These are phyloP conservation scores for Drosophila gunungcola DNA, from an alignment of 1,140 invertebrate species.

Conservation along the genomic window DNA sequence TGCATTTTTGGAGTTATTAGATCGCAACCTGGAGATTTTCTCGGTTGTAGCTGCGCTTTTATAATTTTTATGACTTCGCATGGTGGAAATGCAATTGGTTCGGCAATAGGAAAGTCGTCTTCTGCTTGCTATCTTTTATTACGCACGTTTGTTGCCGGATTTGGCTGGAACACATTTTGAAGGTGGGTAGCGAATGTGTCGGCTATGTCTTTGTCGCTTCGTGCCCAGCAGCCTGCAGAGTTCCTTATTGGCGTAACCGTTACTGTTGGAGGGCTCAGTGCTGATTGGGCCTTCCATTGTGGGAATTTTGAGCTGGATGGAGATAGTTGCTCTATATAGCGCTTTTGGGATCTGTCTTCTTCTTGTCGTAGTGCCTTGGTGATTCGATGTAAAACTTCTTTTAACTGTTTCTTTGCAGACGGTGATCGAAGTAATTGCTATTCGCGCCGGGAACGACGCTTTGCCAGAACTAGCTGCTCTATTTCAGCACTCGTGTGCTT, in stretches of 20 bases:
- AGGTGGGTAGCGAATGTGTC: too few relatives aligned
- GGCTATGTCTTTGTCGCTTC: neutral
- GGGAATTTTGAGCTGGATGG: constrained; percentile 1
- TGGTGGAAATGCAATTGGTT: neutral
- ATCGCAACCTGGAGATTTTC: neutral
- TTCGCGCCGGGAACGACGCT: neutral
- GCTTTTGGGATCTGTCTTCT: neutral
- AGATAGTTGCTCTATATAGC: neutral
- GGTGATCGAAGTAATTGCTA: neutral
- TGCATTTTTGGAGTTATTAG: neutral
- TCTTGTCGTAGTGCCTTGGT: neutral
- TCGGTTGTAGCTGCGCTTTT: too few relatives aligned
- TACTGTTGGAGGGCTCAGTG: too few relatives aligned
- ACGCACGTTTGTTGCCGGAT: too few relatives aligned
- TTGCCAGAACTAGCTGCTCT: neutral
- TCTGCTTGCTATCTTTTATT: neutral
- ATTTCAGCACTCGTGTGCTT: neutral
- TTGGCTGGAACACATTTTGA: too few relatives aligned
- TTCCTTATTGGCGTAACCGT: too few relatives aligned
- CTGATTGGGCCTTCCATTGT: neutral
- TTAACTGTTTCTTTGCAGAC: neutral
- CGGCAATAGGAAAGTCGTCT: neutral
- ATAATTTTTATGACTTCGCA: neutral
- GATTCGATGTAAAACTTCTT: neutral
- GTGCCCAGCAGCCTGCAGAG: neutral